Base-by-base conservation (phyloP, 1,140 invertebrate genomes). In the Cherax quadricarinatus region DNA sequence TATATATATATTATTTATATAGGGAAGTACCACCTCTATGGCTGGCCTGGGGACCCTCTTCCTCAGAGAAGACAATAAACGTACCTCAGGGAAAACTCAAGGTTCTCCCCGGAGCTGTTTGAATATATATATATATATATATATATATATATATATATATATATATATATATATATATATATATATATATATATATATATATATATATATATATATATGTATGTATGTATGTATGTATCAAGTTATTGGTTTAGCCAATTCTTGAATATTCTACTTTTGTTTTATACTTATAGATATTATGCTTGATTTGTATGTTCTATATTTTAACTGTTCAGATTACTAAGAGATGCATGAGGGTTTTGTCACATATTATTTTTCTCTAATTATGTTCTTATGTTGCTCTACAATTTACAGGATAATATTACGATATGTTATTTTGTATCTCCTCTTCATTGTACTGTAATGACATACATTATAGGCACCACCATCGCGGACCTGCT, bases 161-260 rank as follows among this genome's bases (percentile, higher is more conserved):
- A 66, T 86, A 66, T 86, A 66, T 86, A 66, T 86, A 66, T 78
- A 78, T 87, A 78, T 60, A 78, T 87, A 78, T 87, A 78, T 87
- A 57, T 87, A 78, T 78, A 51, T 87, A 73, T 70, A 41, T 86
- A 73, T 86, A 73, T 86, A 73, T 86, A 62, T 86, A 73, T 86
- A 73, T 86, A 73, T 86, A 73, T 86, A 73, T 86, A 73, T 86
- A 73, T 86, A 73, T 86, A 73, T 86, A 73, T 86, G 73, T 86
- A 48, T 86, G 41, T 70, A 73, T 86, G 41, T 49, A 18, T 73
- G 73, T 49, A 73, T 86, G 41, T 49, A 57, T 66, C 6, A 1
- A 57, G 14, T 57, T 5, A 57, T 57, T 57, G 6, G 14, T 57
- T 57, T 14, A 57, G 4, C 9, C 5, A 57, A 14, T 7, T 41